phyloP scores from a whole-genome alignment of 1,140 invertebrate species.

The Oncopeltus fasciatus region DNA sequence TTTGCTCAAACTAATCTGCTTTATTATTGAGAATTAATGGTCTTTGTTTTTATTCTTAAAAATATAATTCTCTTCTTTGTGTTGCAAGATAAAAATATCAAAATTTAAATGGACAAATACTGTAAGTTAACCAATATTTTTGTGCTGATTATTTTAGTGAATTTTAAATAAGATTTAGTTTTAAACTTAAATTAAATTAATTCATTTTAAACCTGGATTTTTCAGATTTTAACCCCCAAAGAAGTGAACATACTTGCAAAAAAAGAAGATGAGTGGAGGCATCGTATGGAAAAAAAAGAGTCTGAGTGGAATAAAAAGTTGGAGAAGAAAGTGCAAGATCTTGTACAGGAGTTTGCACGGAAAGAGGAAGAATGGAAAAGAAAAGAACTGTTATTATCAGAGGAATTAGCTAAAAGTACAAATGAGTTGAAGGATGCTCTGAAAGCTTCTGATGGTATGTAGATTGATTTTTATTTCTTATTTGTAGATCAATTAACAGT shows the following conservation, averaged over 20 bases:
- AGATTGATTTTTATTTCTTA: not conserved
- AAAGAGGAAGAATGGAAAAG: slow-evolving; percentile 50
- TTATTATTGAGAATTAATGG: too few relatives aligned
- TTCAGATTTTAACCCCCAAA: slow-evolving; percentile 29
- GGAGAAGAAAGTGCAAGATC: slow-evolving; percentile 38
- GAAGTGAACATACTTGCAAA: slow-evolving; percentile 33
- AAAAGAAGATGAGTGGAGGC: slow-evolving; percentile 39
- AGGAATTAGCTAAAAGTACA: slow-evolving; percentile 35
- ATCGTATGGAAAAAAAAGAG: slow-evolving; percentile 38
- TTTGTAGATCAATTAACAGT: not conserved
- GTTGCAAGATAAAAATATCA: not conserved
- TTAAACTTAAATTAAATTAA: not conserved
- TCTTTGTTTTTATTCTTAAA: not conserved
- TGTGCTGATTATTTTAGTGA: not conserved
- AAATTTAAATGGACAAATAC: not conserved
- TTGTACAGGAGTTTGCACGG: slow-evolving; percentile 34
- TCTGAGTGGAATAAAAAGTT: slow-evolving; percentile 39
- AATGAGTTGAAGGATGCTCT: slow-evolving; percentile 42
- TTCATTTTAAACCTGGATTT: not conserved
- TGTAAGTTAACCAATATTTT: not conserved
- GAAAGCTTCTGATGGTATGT: slow-evolving; percentile 43
- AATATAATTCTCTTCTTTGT: not conserved
- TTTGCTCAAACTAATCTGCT: too few relatives aligned
- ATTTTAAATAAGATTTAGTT: not conserved
- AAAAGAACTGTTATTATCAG: slow-evolving; percentile 39